Percentiles rank a stretch among this genome's conserved stretches.
phyloP scores from a whole-genome alignment of 2,113 vertebrate genomes.

The Danionella cerebrum region DNA sequence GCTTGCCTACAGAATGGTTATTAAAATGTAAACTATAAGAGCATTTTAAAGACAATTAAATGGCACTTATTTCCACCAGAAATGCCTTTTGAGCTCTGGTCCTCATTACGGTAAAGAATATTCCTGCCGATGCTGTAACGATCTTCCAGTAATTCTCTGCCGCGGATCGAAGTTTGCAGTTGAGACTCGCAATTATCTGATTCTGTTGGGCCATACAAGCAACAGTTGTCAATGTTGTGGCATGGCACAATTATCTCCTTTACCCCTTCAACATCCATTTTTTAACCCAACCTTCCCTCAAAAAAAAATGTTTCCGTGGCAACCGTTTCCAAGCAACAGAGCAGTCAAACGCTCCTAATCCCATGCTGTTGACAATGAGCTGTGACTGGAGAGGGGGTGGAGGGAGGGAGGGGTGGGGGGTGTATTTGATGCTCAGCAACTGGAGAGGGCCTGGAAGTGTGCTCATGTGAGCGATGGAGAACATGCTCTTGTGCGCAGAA shows the following conservation, averaged over 20 bases:
- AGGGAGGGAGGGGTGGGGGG: neutral
- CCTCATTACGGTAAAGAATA: neutral
- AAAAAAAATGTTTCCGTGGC: conserved; percentile 63
- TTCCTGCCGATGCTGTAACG: neutral
- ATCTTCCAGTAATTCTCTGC: neutral
- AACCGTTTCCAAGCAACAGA: conserved; percentile 70
- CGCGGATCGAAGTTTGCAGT: neutral
- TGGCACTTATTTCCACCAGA: neutral
- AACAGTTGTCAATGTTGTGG: conserved; percentile 4
- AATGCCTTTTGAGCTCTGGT: neutral
- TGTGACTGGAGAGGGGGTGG: conserved; percentile 55
- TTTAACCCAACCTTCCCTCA: conserved; percentile 65
- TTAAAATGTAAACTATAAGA: too few species aligned
- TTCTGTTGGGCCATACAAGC: neutral
- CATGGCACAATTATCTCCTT: neutral
- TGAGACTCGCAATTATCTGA: neutral
- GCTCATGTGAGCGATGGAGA: neutral
- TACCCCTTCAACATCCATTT: conserved; percentile 42
- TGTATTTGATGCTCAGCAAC: neutral
- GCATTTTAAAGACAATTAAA: too few species aligned
- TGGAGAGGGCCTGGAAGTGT: neutral
- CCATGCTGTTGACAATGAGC: conserved; percentile 68
- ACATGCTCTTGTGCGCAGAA: conserved; percentile 24
- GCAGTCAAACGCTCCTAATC: conserved; percentile 73
- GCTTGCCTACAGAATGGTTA: too few species aligned